phyloP scores from a whole-genome alignment of 2,113 vertebrate genomes.

The Pseudopipra pipra region DNA sequence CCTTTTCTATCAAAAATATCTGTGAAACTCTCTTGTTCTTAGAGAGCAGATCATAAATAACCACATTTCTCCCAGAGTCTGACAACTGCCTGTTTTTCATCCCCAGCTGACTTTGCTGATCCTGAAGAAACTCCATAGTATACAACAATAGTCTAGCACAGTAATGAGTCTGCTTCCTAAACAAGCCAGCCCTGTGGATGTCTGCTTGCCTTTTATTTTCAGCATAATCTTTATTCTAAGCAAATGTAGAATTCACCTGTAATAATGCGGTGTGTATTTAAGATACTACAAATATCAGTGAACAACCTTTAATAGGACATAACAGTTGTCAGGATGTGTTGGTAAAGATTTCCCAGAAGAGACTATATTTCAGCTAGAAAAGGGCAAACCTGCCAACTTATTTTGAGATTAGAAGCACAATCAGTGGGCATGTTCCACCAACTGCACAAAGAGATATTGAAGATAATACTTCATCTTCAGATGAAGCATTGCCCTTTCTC shows the following conservation, averaged over 20 bases:
- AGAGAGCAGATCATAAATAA: background rate
- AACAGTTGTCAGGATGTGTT: conserved; percentile 60
- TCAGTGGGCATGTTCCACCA: conserved; percentile 47
- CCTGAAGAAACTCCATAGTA: background rate
- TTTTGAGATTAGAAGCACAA: conserved; percentile 68
- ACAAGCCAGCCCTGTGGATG: background rate
- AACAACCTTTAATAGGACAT: conserved; percentile 70
- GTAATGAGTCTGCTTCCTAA: background rate
- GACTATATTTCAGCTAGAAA: conserved; percentile 70
- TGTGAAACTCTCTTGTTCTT: background rate
- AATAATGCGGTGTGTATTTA: conserved; percentile 52
- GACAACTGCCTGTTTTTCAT: background rate
- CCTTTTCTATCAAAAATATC: background rate
- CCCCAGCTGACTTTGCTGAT: background rate
- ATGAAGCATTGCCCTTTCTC: conserved; percentile 73
- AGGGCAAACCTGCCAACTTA: conserved; percentile 71
- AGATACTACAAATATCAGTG: conserved; percentile 65
- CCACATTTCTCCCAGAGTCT: background rate
- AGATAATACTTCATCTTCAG: conserved; percentile 68
- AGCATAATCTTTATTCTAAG: conserved; percentile 39
- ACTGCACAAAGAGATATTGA: conserved; percentile 61
- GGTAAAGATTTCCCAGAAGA: conserved; percentile 62
- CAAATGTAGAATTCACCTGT: conserved; percentile 57
- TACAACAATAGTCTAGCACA: background rate
- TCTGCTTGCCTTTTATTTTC: conserved; percentile 34